Conservation (phyloP, 2,888 invertebrate species). For the Odontocolon sp. region DNA sequence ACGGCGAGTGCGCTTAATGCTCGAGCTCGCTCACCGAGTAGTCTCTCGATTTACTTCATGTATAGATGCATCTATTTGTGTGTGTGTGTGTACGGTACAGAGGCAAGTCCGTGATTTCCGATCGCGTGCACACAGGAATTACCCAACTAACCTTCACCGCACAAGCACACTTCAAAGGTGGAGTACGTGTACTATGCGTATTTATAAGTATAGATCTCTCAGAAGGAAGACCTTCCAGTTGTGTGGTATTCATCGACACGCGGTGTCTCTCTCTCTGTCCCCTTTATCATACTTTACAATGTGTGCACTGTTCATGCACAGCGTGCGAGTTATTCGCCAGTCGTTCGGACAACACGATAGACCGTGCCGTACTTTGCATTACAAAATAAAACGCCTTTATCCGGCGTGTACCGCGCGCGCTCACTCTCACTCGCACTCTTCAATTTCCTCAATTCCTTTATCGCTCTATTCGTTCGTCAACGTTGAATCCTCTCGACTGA, state of each 20-base stretch:
- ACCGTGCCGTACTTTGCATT: slow-evolving; percentile 31
- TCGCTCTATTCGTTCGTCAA: neutral
- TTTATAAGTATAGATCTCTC: neutral
- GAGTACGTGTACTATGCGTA: neutral
- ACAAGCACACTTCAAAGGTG: neutral
- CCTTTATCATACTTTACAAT: neutral
- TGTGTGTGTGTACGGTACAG: neutral
- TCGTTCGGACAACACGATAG: neutral
- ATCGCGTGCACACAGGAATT: slow-evolving; percentile 42
- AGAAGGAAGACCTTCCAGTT: slow-evolving; percentile 1
- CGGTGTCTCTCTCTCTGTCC: neutral
- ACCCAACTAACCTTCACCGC: slow-evolving; percentile 30
- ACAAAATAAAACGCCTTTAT: slow-evolving; percentile 29
- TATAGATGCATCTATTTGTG: neutral
- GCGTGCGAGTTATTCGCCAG: neutral
- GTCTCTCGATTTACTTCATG: slow-evolving; percentile 5
- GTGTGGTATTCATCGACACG: too few relatives aligned
- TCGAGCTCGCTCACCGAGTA: slow-evolving; percentile 11
- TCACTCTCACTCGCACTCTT: neutral
- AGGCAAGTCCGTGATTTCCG: slow-evolving; percentile 28
- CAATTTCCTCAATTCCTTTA: neutral
- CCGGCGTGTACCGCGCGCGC: neutral
- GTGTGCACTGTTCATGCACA: slow-evolving; percentile 4
- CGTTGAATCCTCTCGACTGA: neutral
- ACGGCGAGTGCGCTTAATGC: slow-evolving; percentile 39